Evolutionary conservation across 1,140 invertebrate species (phyloP).

Genomic region (Belonocnema kinseyi): DNA sequence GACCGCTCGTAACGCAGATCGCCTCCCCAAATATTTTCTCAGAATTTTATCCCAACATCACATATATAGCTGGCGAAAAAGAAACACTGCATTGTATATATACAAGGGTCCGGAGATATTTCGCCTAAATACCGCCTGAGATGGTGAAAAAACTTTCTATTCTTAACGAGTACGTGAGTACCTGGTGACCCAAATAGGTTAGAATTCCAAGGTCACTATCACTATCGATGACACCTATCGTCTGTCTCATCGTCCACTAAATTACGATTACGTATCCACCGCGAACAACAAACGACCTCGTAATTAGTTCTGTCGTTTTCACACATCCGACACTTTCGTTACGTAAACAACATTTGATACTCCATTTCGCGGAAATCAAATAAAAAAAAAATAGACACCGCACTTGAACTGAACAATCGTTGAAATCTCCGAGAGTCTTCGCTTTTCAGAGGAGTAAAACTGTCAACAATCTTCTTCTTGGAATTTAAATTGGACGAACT

Average conservation of each 20-base stretch:
- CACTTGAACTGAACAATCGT: background rate
- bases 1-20: no score
- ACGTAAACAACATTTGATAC: conserved; percentile 6
- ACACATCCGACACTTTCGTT: background rate
- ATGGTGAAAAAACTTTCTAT: no score
- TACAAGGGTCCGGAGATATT: no score
- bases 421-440: background rate
- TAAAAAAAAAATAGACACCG: background rate
- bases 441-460: background rate
- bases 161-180: no score
- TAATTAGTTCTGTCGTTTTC: conserved; percentile 20
- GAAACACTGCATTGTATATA: no score
- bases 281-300: background rate
- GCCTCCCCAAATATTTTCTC: background rate
- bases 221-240: background rate
- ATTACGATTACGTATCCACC: conserved; percentile 5
- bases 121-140: no score
- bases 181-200: background rate
- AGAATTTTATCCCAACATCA: background rate
- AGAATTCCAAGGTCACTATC: background rate
- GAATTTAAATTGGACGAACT: no score
- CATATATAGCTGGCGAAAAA: no score
- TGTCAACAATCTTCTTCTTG: no score
- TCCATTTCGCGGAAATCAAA: background rate
- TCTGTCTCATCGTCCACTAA: conserved; percentile 3